A percentile compares a stretch with the other conserved stretches of the same genome.
phyloP scores from a whole-genome alignment of 2,797 vertebrate species.

The Hipposideros larvatus region DNA sequence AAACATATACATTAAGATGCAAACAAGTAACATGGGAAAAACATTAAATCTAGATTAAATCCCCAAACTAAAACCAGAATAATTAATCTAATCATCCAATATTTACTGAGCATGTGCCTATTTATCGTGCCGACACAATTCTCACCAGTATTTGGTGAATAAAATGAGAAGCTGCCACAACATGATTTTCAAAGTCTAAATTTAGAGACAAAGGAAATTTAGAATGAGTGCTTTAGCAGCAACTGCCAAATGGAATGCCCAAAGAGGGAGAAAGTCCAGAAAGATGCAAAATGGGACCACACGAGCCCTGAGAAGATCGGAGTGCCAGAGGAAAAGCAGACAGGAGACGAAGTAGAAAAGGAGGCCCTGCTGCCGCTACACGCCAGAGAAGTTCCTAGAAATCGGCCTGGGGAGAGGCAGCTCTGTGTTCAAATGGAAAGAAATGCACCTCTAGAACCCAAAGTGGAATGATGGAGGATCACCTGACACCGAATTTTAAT shows the following conservation, averaged over 20 bases:
- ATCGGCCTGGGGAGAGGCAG: neutral
- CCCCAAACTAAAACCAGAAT: neutral
- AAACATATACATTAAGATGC: neutral
- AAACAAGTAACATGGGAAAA: neutral
- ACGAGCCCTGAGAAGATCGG: neutral
- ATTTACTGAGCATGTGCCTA: neutral
- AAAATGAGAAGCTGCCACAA: neutral
- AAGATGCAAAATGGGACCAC: neutral
- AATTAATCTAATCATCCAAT: neutral
- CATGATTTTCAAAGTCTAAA: conserved; percentile 19
- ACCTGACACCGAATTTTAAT: neutral
- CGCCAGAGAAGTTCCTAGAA: neutral
- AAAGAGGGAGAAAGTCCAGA: neutral
- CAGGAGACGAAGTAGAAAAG: neutral
- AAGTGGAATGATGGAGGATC: neutral
- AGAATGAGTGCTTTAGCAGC: neutral
- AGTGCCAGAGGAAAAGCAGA: neutral
- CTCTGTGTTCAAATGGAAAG: neutral
- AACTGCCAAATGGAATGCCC: neutral
- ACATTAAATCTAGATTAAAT: neutral
- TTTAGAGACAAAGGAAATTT: neutral
- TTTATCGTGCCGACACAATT: neutral
- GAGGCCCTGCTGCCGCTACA: neutral
- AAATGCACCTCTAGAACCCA: neutral
- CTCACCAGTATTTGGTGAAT: neutral